Evolutionary conservation across 2,888 invertebrate species (phyloP), one percentile per base, ranked within the genome.

Genomic region (Amorpha juglandis): DNA sequence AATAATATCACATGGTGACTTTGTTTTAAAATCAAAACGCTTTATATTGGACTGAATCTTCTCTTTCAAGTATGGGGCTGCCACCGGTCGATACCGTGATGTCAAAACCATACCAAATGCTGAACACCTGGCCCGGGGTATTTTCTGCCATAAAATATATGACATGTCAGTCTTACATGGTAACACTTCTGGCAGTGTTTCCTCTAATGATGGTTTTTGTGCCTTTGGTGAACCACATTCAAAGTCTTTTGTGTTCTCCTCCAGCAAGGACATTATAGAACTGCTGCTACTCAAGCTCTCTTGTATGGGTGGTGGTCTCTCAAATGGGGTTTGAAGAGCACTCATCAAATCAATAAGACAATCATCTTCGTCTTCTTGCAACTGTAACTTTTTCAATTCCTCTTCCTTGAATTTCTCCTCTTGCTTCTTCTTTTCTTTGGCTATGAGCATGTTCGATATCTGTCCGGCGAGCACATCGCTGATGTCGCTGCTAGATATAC

Each of bases 381-480:
- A 19, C 62, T 83, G 78, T 16, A 81, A 65, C 53, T 73, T 76
- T 14, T 72, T 77, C 74, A 82, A 78, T 53, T 87, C 79, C 63
- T 85, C 81, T 42, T 80, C 79, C 3, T 76, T 80, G 38, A 78
- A 76, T 63, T 79, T 74, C 67, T 86, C 82, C 48, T 85, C 81
- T 50, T 85, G 83, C 69, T 86, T 75, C 63, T 83, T 78, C 63
- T 74, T 77, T 67, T 91, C 89, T 76, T 86, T 89, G 1, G 89
- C 87, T 75, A 84, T 88, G 48, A 91, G 78, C 90, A 91, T 92
- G 67, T 91, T 92, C 0, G 84, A 82, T 4, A 92, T 76, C 74
- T 91, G 92, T 72, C 82, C 81, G 2, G 87, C 84, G 2, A 90
- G 77, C 14, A 88, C 78, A 63, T 75, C 79, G 21, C 77, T 79